Base-by-base conservation (phyloP, 2,797 vertebrate genomes). In the Adelosebastes latens region DNA sequence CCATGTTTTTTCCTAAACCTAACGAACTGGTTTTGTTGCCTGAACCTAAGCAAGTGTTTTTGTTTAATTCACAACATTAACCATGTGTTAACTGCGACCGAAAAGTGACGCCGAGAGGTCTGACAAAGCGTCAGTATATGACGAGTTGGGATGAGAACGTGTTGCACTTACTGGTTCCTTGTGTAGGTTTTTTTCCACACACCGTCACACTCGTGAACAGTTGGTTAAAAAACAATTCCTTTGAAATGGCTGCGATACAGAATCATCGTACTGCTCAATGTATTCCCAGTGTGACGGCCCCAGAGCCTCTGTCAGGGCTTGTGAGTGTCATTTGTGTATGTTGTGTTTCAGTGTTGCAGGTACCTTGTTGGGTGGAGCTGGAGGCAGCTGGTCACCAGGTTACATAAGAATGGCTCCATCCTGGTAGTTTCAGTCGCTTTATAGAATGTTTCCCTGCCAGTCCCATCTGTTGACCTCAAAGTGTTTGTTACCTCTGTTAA, bases 381-480 rank as follows among this genome's bases (percentile, higher is more conserved):
- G 56, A 59, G 25, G 55, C 55, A 58, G 55, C 24, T 58, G 55
- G 53, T 22, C 24, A 0, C 53, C 53, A 56, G 22, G 1, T 56
- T 56, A 24, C 53, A 56, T 25, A 56, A 56, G 53, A 22, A 56
- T 0, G 11, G 5, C 53, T 56, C 53, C 18, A 49, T 49, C 46
- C 7, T 49, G 46, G 46, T 49, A 49, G 16, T 49, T 49, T 49
- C 18, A 49, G 46, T 49, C 16, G 16, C 42, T 49, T 20, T 52
- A n/a, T n/a, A 52, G 20, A 4, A n/a, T 52, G 49, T 20, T 52
- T 52, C 20, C 49, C 20, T 9, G 49, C 49, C 8, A 52, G 20
- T 53, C 49, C 49, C 20, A 53, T n/a, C 49, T 53, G 49, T 53
- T 53, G 20, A 52, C 0, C 0, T 52, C 3, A 46, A 46, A 0